phyloP scores from a whole-genome alignment of 2,888 invertebrate genomes.

The Eupithecia vulgata region DNA sequence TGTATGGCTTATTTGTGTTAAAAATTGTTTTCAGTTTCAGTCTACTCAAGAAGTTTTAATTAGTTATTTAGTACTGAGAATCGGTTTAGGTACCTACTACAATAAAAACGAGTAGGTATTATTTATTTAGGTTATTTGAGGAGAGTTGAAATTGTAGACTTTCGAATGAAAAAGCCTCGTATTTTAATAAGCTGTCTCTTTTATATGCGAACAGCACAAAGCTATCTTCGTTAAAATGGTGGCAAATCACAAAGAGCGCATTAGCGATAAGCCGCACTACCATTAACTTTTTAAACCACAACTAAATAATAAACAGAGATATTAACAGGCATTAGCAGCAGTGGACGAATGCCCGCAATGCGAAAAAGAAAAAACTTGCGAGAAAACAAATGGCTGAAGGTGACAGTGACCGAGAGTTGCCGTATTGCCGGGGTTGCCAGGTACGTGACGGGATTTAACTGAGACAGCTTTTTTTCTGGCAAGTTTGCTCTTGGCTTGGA shows the following conservation, averaged over 20 bases:
- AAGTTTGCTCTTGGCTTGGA: background rate
- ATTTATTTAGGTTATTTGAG: background rate
- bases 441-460: constrained; percentile 34
- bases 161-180: background rate
- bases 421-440: constrained; percentile 23
- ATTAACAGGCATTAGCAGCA: constrained; percentile 5
- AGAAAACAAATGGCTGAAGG: constrained; percentile 29
- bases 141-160: background rate
- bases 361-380: constrained; percentile 36
- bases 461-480: constrained; percentile 16
- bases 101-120: too few relatives aligned
- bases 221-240: constrained; percentile 5
- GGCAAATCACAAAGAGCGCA: constrained; percentile 5
- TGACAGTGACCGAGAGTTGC: constrained; percentile 37
- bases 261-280: background rate
- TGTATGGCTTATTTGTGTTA: background rate
- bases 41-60: background rate
- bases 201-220: background rate
- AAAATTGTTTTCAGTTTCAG: background rate
- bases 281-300: constrained; percentile 15
- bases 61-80: background rate
- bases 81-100: too few relatives aligned
- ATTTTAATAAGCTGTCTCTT: background rate
- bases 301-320: constrained; percentile 11
- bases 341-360: constrained; percentile 36